phyloP scores from a whole-genome alignment of 2,797 vertebrate species.

The Cuculus canorus region DNA sequence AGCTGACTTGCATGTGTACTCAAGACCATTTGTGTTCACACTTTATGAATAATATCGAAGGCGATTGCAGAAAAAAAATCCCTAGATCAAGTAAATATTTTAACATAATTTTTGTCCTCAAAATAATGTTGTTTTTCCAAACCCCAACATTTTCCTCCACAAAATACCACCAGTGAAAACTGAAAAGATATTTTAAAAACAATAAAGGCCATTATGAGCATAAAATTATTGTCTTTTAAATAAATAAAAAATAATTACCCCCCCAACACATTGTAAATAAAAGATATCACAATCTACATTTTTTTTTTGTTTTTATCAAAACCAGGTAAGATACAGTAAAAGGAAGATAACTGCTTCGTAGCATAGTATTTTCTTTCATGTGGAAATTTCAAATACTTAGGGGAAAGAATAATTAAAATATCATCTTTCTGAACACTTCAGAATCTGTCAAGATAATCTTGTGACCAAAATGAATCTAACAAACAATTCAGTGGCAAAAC shows the following conservation, averaged over 20 bases:
- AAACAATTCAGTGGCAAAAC: not conserved
- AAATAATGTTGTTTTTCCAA: not conserved
- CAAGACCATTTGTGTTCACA: not conserved
- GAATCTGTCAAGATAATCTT: not conserved
- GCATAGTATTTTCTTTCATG: not conserved
- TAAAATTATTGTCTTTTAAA: not conserved
- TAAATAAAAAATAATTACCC: not conserved
- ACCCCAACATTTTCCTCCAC: accelerated
- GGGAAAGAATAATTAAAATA: not conserved
- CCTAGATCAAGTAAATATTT: not conserved
- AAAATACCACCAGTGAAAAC: not conserved
- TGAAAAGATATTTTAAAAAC: not conserved
- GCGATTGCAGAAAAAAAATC: not conserved
- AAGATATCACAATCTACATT: accelerated
- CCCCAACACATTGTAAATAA: not conserved
- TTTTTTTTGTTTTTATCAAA: not conserved
- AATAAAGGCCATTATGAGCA: not conserved
- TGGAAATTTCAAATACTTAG: not conserved
- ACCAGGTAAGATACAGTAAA: not conserved
- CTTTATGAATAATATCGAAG: not conserved
- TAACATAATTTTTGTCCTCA: not conserved
- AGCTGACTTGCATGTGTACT: not conserved
- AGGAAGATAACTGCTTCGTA: not conserved
- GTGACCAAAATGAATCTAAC: not conserved
- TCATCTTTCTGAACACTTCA: not conserved